Base-by-base conservation (phyloP, 2,113 vertebrate species). In the Blennius ocellaris region DNA sequence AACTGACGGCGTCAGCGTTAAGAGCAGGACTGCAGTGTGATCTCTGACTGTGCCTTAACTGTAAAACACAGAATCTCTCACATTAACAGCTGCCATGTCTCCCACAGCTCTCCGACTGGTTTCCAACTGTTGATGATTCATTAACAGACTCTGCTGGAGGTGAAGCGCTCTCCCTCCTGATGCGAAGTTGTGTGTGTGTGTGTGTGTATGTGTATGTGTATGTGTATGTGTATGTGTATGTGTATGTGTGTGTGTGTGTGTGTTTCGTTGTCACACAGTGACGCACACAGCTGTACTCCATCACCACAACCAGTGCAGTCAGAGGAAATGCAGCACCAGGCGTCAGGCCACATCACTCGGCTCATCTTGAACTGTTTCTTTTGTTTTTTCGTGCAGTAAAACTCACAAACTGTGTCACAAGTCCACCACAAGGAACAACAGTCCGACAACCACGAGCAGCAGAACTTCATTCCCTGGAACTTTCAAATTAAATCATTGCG, bases 121-220 rank as follows among this genome's bases (percentile, higher is more conserved):
- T 70, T 80, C 84, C 70, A 66, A 70, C 84, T 69, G 81, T 39
- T 77, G 78, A 63, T 63, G 77, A 81, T 81, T 89, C 80, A 83
- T 89, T 85, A 78, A 83, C 82, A 73, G 51, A 38, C 85, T 80
- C 81, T 5, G 69, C 78, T 63, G 71, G 80, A 80, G 40, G 45
- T 53, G 45, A 49, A 60, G 14, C 30, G 11, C 39, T n/a, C 11
- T 52, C 50, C 36, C 37, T 45, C 69, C 75, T 64, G 71, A 86
- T 30, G 14, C 5, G 37, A 60, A 3, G 59, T 38, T 30, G 38
- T 39, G 43, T 54, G 38, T 51, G 37, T 11, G 30, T 8, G 15
- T 72, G n/a, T 49, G 2, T 30, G 55, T 66, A 12, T 40, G 63
- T 54, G 21, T 30, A 4, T 30, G 21, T 48, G 61, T 66, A 38